Evolutionary conservation across 2,888 invertebrate genomes (phyloP).

Genomic region (Pseudococcus longispinus): DNA sequence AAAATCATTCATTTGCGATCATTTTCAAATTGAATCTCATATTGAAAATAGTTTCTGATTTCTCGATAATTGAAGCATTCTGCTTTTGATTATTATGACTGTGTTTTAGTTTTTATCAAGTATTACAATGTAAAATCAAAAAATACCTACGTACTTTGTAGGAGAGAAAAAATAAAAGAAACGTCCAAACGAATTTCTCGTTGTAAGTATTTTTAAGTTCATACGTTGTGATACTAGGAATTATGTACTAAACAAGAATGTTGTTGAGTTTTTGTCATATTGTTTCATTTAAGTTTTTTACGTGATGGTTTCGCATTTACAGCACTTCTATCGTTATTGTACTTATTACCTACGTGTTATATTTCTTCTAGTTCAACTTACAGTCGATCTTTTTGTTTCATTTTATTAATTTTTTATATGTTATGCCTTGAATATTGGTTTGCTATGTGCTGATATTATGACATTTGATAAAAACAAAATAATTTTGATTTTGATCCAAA

Average conservation of each 20-base stretch:
- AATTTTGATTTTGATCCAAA: too few relatives aligned
- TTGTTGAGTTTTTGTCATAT: slow-evolving; percentile 3
- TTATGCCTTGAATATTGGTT: too few relatives aligned
- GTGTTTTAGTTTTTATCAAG: background rate
- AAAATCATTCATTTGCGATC: background rate
- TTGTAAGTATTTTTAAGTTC: slow-evolving; percentile 28
- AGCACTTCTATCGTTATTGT: slow-evolving; percentile 1
- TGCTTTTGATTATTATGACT: background rate
- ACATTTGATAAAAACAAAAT: too few relatives aligned
- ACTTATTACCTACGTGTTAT: background rate
- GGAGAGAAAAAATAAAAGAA: background rate
- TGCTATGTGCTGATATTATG: too few relatives aligned
- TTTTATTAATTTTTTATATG: background rate
- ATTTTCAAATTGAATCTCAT: background rate
- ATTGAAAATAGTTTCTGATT: background rate
- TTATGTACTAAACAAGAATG: background rate
- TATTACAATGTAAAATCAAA: background rate
- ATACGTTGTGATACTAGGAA: slow-evolving; percentile 37
- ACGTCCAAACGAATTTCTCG: background rate
- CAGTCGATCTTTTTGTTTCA: background rate
- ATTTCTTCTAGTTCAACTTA: background rate
- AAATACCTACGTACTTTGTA: background rate
- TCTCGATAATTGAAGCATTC: background rate
- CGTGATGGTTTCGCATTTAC: slow-evolving; percentile 41
- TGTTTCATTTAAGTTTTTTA: slow-evolving; percentile 23